phyloP scores from a whole-genome alignment of 2,113 vertebrate genomes.

The Osmerus eperlanus region DNA sequence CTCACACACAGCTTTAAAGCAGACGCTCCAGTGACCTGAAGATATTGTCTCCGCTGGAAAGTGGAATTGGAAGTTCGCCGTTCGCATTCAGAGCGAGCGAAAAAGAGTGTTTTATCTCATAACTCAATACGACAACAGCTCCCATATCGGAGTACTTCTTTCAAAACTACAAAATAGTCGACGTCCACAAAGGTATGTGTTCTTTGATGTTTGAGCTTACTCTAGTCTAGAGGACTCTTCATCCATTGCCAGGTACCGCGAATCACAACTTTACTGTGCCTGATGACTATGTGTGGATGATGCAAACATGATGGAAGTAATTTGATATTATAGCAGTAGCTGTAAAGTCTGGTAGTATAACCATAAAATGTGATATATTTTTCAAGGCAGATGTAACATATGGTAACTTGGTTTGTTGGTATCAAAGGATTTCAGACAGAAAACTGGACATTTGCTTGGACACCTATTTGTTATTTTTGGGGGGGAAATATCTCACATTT shows the following conservation, averaged over 20 bases:
- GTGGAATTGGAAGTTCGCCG: slow-evolving; percentile 1
- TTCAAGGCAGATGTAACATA: background rate
- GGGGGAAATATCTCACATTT: too few species aligned
- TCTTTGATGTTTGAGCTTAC: too few species aligned
- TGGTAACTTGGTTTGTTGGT: too few species aligned
- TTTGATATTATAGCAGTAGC: background rate
- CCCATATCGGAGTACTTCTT: background rate
- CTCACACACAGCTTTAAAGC: background rate
- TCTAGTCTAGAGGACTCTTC: too few species aligned
- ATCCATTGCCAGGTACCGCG: too few species aligned
- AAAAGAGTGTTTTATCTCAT: background rate
- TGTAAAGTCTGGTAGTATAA: background rate
- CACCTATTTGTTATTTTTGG: too few species aligned
- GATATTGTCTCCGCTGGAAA: background rate
- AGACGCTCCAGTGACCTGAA: slow-evolving; percentile 4
- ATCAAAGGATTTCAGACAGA: too few species aligned
- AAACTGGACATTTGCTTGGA: too few species aligned
- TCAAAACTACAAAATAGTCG: background rate
- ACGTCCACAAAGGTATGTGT: slow-evolving; percentile 1
- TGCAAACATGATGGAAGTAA: background rate
- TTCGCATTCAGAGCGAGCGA: background rate
- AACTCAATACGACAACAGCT: background rate
- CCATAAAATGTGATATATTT: background rate
- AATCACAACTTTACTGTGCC: too few species aligned
- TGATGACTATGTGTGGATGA: background rate